phyloP scores from a whole-genome alignment of 2,113 vertebrate genomes.

The Cyprinodon variegatus region DNA sequence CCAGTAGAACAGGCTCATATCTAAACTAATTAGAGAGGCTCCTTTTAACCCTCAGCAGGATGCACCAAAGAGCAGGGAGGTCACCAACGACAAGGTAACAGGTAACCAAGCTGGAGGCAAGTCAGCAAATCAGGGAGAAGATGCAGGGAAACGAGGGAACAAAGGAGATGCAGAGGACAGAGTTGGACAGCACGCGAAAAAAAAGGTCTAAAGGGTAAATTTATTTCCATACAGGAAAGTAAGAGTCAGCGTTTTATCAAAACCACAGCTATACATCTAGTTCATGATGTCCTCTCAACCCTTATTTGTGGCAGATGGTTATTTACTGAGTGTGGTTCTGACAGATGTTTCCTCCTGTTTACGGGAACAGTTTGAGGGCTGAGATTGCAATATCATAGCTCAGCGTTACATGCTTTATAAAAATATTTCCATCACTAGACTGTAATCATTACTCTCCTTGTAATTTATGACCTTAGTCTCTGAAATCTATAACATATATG shows the following conservation, averaged over 20 bases:
- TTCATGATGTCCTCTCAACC: slow-evolving; percentile 2
- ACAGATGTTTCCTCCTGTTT: not conserved
- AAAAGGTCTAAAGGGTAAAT: slow-evolving; percentile 54
- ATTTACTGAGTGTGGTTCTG: not conserved
- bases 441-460: not conserved
- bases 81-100: slow-evolving; percentile 43
- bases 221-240: slow-evolving; percentile 42
- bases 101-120: slow-evolving; percentile 48
- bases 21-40: slow-evolving; percentile 56
- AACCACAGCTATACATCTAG: slow-evolving; percentile 9
- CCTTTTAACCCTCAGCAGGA: slow-evolving; percentile 26
- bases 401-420: not conserved
- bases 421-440: not conserved
- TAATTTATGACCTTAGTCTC: not conserved
- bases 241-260: slow-evolving; percentile 53
- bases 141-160: slow-evolving; percentile 20
- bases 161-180: slow-evolving; percentile 32
- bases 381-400: not conserved
- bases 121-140: slow-evolving; percentile 45
- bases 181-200: slow-evolving; percentile 22
- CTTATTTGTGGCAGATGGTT: not conserved
- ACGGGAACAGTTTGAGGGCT: not conserved
- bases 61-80: slow-evolving; percentile 27
- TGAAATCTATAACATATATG: not conserved
- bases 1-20: slow-evolving; percentile 53